Percentiles rank a stretch among this genome's conserved stretches.
These are phyloP conservation scores for Cisticola juncidis DNA, from an alignment of 2,113 vertebrate species.

Conservation along the genomic window DNA sequence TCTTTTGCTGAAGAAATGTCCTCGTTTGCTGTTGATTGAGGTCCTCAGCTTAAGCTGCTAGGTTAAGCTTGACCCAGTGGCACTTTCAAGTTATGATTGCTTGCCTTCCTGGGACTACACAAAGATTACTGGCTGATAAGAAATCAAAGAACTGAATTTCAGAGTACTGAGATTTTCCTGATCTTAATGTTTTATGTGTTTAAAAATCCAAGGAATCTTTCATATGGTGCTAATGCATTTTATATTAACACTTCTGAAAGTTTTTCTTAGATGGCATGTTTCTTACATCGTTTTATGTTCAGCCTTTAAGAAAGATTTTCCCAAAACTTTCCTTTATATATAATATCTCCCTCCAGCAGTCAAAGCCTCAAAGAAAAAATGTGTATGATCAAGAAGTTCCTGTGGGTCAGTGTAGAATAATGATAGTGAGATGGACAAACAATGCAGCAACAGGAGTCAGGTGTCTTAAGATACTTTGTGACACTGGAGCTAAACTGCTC, in stretches of 20 bases:
- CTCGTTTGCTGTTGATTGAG: not conserved
- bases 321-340: slow-evolving; percentile 1
- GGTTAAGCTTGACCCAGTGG: not conserved
- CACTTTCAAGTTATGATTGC: slow-evolving; percentile 35
- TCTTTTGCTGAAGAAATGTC: slow-evolving; percentile 1
- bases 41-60: not conserved
- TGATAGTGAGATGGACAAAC: slow-evolving; percentile 8
- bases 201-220: slow-evolving; percentile 34
- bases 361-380: slow-evolving; percentile 7
- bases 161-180: slow-evolving; percentile 23
- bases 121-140: slow-evolving; percentile 9
- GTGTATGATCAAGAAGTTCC: slow-evolving; percentile 17
- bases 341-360: slow-evolving; percentile 19
- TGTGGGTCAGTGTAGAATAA: not conserved
- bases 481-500: slow-evolving; percentile 12
- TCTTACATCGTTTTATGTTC: slow-evolving; percentile 43
- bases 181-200: slow-evolving; percentile 30
- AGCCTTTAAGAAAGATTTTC: slow-evolving; percentile 8
- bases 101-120: not conserved
- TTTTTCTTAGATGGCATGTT: slow-evolving; percentile 16
- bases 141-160: slow-evolving; percentile 43
- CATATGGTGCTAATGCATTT: slow-evolving; percentile 19
- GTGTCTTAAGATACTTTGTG: slow-evolving; percentile 35
- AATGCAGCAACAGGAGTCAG: slow-evolving; percentile 35
- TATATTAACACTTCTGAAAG: slow-evolving; percentile 54